Percentiles rank a stretch among this genome's conserved stretches.
These are phyloP conservation scores for Enoplosus armatus DNA, from an alignment of 2,797 vertebrate species.

Conservation along the genomic window DNA sequence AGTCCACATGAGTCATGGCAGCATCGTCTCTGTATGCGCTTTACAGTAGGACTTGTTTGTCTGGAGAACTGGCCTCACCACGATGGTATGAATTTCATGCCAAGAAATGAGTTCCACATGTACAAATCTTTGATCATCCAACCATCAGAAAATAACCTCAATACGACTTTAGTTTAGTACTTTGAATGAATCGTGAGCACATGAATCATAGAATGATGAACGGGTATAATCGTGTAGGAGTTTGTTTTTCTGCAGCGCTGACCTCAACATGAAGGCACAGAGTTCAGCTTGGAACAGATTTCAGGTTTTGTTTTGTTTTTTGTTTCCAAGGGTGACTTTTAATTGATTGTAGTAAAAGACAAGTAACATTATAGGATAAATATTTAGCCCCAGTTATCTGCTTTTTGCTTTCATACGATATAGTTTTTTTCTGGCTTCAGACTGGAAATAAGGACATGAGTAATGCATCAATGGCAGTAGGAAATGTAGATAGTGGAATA, in stretches of 20 bases:
- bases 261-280: constrained; percentile 49
- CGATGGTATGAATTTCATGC: constrained; percentile 8
- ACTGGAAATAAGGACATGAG: constrained; percentile 9
- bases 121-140: constrained; percentile 59
- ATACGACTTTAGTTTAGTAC: constrained; percentile 7
- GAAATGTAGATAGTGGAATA: constrained; percentile 28
- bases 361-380: constrained; percentile 8
- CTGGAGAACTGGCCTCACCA: constrained; percentile 28
- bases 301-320: constrained; percentile 12
- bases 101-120: constrained; percentile 20
- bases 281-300: constrained; percentile 46
- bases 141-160: constrained; percentile 62
- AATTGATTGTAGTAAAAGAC: constrained; percentile 7
- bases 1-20: constrained; percentile 50
- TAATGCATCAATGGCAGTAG: constrained; percentile 17
- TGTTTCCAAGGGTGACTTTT: constrained; percentile 15
- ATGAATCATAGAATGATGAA: constrained; percentile 50
- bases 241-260: constrained; percentile 54
- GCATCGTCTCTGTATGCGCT: constrained; percentile 12
- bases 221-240: constrained; percentile 38
- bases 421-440: neutral
- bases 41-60: constrained; percentile 35
- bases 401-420: constrained; percentile 23
- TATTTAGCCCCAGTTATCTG: constrained; percentile 26
- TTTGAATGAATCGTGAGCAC: constrained; percentile 33